Percentiles rank a stretch among this genome's conserved stretches.
Evolutionary conservation across 2,113 vertebrate genomes (phyloP).

Genomic region (Vanacampus margaritifer): DNA sequence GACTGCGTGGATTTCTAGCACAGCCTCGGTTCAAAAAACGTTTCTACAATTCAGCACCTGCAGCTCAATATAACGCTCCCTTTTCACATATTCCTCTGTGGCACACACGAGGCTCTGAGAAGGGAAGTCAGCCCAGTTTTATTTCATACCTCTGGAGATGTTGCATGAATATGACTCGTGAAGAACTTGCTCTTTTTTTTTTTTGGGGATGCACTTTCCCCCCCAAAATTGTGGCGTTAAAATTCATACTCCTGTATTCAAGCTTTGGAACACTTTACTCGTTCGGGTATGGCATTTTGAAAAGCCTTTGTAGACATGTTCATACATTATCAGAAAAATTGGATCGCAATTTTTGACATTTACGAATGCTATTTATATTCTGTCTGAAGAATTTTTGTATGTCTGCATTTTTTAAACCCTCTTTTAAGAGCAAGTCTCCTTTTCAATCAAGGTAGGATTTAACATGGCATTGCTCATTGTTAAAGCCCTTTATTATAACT

Average conservation of each 20-base stretch:
- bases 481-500: no score
- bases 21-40: conserved; percentile 62
- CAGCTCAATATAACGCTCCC: conserved; percentile 53
- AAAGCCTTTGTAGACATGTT: neutral
- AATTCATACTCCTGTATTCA: conserved; percentile 36
- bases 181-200: conserved; percentile 20
- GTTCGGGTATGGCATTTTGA: conserved; percentile 33
- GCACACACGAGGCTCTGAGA: conserved; percentile 49
- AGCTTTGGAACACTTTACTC: conserved; percentile 35
- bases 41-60: conserved; percentile 61
- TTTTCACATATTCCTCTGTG: conserved; percentile 58
- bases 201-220: conserved; percentile 48
- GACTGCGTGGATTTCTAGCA: conserved; percentile 56
- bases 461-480: no score
- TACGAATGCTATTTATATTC: neutral
- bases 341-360: neutral
- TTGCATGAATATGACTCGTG: conserved; percentile 48
- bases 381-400: neutral
- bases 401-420: neutral
- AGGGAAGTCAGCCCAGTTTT: conserved; percentile 44
- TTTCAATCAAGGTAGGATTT: neutral
- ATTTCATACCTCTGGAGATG: conserved; percentile 52
- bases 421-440: neutral
- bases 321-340: neutral
- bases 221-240: conserved; percentile 24